Percentiles rank a stretch among this genome's conserved stretches.
These are phyloP conservation scores for Vombatus ursinus DNA, from an alignment of 2,113 vertebrate species.

Conservation along the genomic window DNA sequence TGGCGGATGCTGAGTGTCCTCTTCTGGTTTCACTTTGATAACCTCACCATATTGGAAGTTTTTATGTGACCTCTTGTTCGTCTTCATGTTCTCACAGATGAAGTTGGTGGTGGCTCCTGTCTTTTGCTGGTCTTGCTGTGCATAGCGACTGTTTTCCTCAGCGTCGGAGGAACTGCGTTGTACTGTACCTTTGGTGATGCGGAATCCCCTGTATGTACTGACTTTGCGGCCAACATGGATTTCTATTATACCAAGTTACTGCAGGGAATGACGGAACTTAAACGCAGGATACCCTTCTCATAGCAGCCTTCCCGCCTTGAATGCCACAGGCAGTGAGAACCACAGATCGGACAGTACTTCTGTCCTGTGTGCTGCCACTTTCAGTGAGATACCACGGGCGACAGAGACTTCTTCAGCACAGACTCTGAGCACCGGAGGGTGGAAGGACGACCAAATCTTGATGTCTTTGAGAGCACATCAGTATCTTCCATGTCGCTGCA, in stretches of 20 bases:
- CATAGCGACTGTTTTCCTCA: constrained; percentile 94
- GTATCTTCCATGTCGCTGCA: not conserved
- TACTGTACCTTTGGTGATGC: constrained; percentile 93
- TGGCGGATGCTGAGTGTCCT: not conserved
- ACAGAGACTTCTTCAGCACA: constrained; percentile 56
- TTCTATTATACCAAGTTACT: constrained; percentile 89
- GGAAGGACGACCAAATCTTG: constrained; percentile 22
- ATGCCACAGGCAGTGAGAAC: constrained; percentile 44
- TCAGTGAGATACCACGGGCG: constrained; percentile 47
- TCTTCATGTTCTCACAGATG: constrained; percentile 86
- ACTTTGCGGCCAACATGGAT: constrained; percentile 93
- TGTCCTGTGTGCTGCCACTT: constrained; percentile 43
- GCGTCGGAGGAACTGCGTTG: constrained; percentile 93
- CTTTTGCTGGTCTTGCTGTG: constrained; percentile 93
- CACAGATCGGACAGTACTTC: constrained; percentile 63
- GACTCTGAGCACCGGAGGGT: constrained; percentile 59
- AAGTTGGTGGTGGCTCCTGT: constrained; percentile 92
- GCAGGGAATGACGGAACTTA: constrained; percentile 86
- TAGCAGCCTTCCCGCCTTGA: constrained; percentile 78
- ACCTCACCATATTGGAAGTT: constrained; percentile 17
- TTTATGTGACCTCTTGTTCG: constrained; percentile 5
- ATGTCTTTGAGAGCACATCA: constrained; percentile 50
- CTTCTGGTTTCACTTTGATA: not conserved
- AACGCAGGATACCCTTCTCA: constrained; percentile 89
- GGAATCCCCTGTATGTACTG: constrained; percentile 92